Conservation (phyloP, 2,888 invertebrate species). For the Therioaphis trifolii region DNA sequence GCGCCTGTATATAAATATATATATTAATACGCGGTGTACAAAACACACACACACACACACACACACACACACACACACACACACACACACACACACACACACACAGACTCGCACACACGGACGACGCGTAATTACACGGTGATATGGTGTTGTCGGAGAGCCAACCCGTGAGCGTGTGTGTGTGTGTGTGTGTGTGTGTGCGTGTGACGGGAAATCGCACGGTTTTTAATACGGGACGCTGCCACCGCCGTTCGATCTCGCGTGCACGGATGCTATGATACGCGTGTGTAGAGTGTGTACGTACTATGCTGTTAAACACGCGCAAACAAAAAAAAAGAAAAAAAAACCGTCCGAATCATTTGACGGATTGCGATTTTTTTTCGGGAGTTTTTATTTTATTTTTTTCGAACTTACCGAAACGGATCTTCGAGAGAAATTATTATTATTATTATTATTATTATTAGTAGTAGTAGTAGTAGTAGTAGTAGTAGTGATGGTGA, state of each 20-base stretch:
- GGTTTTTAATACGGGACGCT: neutral
- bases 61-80: neutral
- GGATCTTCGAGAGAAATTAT: neutral
- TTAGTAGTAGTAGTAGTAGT: too few relatives aligned
- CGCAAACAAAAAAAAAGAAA: neutral
- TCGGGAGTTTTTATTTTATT: constrained; percentile 28
- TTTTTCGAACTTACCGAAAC: constrained; percentile 19
- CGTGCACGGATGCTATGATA: neutral
- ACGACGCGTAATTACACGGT: neutral
- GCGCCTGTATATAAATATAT: neutral
- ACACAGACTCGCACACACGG: too few relatives aligned
- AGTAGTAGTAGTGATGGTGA: too few relatives aligned
- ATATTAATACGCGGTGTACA: neutral
- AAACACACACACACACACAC: neutral
- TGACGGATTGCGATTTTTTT: constrained; percentile 8
- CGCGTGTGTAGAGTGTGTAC: too few relatives aligned
- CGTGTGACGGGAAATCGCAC: constrained; percentile 14
- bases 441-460: neutral
- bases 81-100: neutral
- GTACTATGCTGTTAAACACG: neutral
- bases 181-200: neutral
- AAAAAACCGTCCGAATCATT: neutral
- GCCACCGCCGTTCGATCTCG: too few relatives aligned
- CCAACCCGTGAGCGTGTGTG: too few relatives aligned
- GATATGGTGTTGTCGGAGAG: neutral